These are phyloP conservation scores for Coenonympha arcania DNA, from an alignment of 2,888 invertebrate species.

Conservation along the genomic window DNA sequence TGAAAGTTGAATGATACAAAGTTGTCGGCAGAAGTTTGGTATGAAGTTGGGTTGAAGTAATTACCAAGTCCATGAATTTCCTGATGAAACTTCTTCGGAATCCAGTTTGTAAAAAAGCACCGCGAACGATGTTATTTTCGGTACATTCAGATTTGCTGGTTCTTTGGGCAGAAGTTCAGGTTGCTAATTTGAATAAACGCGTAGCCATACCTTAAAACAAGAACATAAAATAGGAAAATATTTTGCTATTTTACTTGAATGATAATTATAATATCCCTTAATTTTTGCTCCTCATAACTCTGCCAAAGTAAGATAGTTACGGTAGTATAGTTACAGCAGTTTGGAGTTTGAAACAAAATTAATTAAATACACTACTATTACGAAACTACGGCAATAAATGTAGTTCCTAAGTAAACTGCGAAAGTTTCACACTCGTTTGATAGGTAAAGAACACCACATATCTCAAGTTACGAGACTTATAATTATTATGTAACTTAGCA, in stretches of 20 bases:
- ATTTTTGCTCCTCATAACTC: too few species aligned
- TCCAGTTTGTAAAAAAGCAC: neutral
- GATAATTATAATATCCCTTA: too few species aligned
- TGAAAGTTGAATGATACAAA: neutral
- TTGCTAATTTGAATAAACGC: neutral
- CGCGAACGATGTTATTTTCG: neutral
- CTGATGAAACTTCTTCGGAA: slow-evolving; percentile 2
- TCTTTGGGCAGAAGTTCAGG: neutral
- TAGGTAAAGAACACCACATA: neutral
- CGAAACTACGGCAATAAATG: neutral
- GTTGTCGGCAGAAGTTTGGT: neutral
- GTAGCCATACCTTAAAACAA: too few species aligned
- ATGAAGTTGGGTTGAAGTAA: slow-evolving; percentile 11
- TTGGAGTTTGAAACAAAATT: neutral
- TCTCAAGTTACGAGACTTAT: neutral
- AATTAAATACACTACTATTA: neutral
- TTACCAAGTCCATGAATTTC: slow-evolving; percentile 16
- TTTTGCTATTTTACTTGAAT: neutral
- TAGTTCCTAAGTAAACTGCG: neutral
- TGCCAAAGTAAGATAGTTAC: too few species aligned
- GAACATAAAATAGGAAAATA: too few species aligned
- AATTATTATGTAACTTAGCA: neutral
- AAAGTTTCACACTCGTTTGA: neutral
- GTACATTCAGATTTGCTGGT: neutral
- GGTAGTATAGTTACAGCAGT: too few species aligned